A percentile compares a stretch with the other conserved stretches of the same genome.
Evolutionary conservation across 2,797 vertebrate species (phyloP).

Genomic region (Muscicapa striata): DNA sequence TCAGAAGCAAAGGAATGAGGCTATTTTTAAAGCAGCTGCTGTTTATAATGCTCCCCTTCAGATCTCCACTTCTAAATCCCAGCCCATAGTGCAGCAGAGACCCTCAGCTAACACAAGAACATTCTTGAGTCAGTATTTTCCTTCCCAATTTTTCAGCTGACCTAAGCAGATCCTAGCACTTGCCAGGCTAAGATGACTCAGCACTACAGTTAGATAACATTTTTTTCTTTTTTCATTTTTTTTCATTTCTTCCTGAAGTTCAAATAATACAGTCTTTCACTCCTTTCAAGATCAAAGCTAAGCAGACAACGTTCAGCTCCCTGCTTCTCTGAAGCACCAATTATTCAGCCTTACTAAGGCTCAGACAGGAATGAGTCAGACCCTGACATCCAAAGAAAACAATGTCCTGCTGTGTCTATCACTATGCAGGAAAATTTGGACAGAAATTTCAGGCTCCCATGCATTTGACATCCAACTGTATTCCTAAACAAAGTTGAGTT

Average conservation of each 20-base stretch:
- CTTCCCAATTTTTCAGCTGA: neutral
- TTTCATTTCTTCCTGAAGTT: neutral
- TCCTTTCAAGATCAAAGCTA: neutral
- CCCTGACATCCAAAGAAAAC: neutral
- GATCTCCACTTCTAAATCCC: neutral
- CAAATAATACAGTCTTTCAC: neutral
- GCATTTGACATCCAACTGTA: neutral
- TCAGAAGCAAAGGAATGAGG: neutral
- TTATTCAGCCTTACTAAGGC: neutral
- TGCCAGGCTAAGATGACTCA: constrained; percentile 19
- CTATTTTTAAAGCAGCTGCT: neutral
- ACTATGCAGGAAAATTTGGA: neutral
- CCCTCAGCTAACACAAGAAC: neutral
- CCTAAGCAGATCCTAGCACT: neutral
- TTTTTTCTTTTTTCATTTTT: neutral
- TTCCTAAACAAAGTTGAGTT: neutral
- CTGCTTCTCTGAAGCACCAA: neutral
- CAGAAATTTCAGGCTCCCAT: neutral
- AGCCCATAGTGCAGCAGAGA: neutral
- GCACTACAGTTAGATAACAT: neutral
- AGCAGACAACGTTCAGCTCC: neutral
- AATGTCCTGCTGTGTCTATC: neutral
- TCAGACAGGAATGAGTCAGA: neutral
- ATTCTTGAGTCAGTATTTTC: neutral
- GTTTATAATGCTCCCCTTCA: neutral